phyloP scores from a whole-genome alignment of 2,113 vertebrate species.

The Micromys minutus region DNA sequence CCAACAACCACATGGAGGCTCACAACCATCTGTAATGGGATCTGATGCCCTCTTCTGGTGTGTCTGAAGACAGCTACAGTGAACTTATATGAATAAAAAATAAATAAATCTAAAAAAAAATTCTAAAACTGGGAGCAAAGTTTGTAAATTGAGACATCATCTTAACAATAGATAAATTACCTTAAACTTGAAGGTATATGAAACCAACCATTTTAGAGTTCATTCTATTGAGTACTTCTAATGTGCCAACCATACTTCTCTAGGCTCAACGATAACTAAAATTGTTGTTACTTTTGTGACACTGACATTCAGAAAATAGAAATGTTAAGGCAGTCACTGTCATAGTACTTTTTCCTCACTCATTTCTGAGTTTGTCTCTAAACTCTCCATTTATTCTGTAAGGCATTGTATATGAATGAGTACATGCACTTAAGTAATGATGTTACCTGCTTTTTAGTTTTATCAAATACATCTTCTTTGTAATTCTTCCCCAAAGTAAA shows the following conservation, averaged over 20 bases:
- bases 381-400: neutral
- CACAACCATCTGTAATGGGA: too few relatives aligned
- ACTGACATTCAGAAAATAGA: neutral
- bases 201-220: conserved; percentile 19
- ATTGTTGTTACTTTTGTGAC: conserved; percentile 23
- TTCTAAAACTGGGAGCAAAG: neutral
- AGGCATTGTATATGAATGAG: neutral
- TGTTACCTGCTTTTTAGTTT: conserved; percentile 89
- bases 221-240: neutral
- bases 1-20: too few relatives aligned
- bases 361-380: neutral
- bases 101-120: too few relatives aligned
- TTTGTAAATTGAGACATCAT: neutral
- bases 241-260: neutral
- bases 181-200: conserved; percentile 3
- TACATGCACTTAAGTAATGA: neutral
- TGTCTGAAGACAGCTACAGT: too few relatives aligned
- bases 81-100: too few relatives aligned
- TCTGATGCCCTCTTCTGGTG: too few relatives aligned
- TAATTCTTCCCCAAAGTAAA: conserved; percentile 97
- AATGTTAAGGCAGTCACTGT: neutral
- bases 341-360: neutral
- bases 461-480: conserved; percentile 89
- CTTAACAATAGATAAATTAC: neutral
- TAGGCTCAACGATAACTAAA: neutral